These are phyloP conservation scores for Caenorhabditis sp. DNA, from an alignment of 2,888 invertebrate genomes.

Conservation along the genomic window DNA sequence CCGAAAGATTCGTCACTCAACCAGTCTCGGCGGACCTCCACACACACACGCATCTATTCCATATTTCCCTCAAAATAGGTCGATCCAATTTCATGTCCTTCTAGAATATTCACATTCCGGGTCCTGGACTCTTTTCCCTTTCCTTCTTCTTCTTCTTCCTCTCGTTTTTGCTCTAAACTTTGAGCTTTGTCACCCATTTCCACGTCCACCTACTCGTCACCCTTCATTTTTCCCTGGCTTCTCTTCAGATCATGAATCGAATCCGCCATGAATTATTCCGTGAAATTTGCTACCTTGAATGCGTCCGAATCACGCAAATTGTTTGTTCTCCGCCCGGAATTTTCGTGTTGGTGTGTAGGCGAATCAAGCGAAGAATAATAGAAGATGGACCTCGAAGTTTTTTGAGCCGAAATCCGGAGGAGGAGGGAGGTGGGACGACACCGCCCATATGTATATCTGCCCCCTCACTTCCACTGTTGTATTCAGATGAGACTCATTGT, in stretches of 20 bases:
- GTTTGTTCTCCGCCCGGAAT: constrained; percentile 46
- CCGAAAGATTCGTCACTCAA: constrained; percentile 31
- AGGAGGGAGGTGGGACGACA: constrained; percentile 5
- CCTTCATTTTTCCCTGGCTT: neutral
- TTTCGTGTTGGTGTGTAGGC: constrained; percentile 46
- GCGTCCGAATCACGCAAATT: constrained; percentile 35
- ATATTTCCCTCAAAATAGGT: constrained; percentile 40
- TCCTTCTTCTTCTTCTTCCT: neutral
- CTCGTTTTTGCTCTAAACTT: constrained; percentile 36
- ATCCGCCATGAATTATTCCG: constrained; percentile 43
- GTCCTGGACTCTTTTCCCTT: constrained; percentile 20
- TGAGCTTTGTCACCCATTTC: constrained; percentile 25
- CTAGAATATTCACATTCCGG: constrained; percentile 46
- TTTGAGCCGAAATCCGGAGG: constrained; percentile 2
- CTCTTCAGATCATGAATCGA: constrained; percentile 53
- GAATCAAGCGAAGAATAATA: constrained; percentile 25
- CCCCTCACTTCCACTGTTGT: neutral
- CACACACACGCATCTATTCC: constrained; percentile 13
- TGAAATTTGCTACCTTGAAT: constrained; percentile 44
- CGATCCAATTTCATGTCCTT: constrained; percentile 55
- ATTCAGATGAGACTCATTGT: too few species aligned
- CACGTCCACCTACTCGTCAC: constrained; percentile 8
- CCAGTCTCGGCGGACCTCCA: constrained; percentile 17
- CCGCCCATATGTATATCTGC: constrained; percentile 31
- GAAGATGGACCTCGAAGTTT: constrained; percentile 24